Conservation (phyloP, 2,797 vertebrate genomes). For the Pyrocephalus nanus region DNA sequence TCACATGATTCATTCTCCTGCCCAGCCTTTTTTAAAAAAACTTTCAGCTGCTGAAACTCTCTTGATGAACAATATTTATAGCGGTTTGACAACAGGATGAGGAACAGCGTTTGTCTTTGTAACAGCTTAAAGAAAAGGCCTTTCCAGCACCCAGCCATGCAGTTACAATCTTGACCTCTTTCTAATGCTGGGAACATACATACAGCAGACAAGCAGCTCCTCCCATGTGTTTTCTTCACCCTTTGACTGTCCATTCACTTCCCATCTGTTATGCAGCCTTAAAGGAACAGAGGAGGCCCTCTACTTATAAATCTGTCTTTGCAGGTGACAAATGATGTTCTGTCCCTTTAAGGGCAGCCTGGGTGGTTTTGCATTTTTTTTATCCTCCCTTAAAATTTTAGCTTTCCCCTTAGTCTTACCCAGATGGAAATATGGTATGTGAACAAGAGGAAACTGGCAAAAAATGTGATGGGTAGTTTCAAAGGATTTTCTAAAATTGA, state of each 20-base stretch:
- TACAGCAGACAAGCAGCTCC: constrained; percentile 70
- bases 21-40: constrained; percentile 18
- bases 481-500: constrained; percentile 25
- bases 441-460: constrained; percentile 51
- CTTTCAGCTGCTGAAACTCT: constrained; percentile 52
- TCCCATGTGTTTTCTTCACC: constrained; percentile 79
- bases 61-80: constrained; percentile 81
- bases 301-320: constrained; percentile 82
- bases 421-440: constrained; percentile 31
- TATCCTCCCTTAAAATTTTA: background rate
- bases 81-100: constrained; percentile 74
- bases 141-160: constrained; percentile 79
- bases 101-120: constrained; percentile 79
- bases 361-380: constrained; percentile 73
- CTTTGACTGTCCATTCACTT: constrained; percentile 80
- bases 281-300: constrained; percentile 75
- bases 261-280: constrained; percentile 81
- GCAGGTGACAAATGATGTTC: constrained; percentile 74
- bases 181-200: constrained; percentile 74
- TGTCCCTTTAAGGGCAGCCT: constrained; percentile 73
- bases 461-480: constrained; percentile 10
- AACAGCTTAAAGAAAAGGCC: constrained; percentile 76
- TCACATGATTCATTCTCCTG: constrained; percentile 57
- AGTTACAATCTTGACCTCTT: constrained; percentile 82
- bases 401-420: constrained; percentile 46